Base-by-base conservation (phyloP, 1,140 invertebrate genomes). In the Drosophila arizonae region DNA sequence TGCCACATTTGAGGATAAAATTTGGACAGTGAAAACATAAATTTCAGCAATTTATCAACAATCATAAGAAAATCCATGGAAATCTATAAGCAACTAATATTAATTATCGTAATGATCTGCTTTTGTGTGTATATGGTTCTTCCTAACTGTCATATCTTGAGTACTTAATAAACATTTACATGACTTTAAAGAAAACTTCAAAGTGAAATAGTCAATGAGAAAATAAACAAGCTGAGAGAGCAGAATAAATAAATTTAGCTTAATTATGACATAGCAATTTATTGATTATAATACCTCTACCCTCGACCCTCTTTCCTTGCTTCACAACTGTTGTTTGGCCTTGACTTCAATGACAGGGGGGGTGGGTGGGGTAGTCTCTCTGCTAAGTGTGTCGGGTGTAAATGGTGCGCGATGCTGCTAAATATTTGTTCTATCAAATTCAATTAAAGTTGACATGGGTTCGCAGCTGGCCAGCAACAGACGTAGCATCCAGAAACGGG, bases 361-460 rank as follows among this genome's bases (percentile, higher is more conserved):
- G 41, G 3, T 10, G n/a, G 43, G 21, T 3, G 2, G 46, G 11
- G 21, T 6, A 13, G 1, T 9, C 30, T 55, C 41, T 61, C 30
- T 13, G 1, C 51, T 50, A 55, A 68, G 65, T 69, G 58, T 50
- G 51, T 57, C 51, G 57, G 64, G 75, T 81, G 75, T 69, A 78
- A 81, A 81, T 81, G 70, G 60, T 54, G 67, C 72, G 65, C 71
- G 58, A 72, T 70, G 67, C 60, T 61, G 75, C 82, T 82, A 88
- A 86, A 86, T 86, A 88, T 86, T 84, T 84, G 76, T 86, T 86
- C 76, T 79, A 86, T 86, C 82, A 86, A 87, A 86, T 86, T 86
- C 84, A 86, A 86, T 86, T 86, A 88, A 88, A 88, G 72, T 86
- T 86, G 82, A 86, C 84, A 86, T 87, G 82, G 82, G 82, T 86